Conservation (phyloP, 2,888 invertebrate species). For the Polyommatus iphigenia region DNA sequence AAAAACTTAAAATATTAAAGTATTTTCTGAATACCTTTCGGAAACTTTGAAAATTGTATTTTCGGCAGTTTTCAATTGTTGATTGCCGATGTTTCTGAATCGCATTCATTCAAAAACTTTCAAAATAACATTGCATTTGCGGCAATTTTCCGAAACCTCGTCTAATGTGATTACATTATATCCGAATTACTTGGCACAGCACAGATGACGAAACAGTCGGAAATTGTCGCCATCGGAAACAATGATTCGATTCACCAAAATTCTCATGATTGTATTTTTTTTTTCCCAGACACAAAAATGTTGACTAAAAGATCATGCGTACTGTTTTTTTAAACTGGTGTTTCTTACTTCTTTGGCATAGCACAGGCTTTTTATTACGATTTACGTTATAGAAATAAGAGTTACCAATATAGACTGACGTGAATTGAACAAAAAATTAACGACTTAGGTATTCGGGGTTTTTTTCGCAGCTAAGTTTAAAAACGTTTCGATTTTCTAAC, state of each 20-base stretch:
- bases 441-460: no score
- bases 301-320: neutral
- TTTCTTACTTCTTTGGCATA: neutral
- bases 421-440: no score
- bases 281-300: neutral
- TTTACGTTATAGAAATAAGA: no score
- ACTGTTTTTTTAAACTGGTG: neutral
- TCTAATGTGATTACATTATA: neutral
- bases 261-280: conserved; percentile 6
- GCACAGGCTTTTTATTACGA: neutral
- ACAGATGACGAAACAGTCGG: neutral
- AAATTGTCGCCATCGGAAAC: neutral
- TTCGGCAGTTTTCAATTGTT: neutral
- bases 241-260: neutral
- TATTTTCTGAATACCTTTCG: neutral
- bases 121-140: neutral
- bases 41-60: neutral
- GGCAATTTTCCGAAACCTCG: neutral
- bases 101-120: neutral
- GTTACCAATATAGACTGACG: no score
- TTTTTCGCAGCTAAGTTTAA: no score
- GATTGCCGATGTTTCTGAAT: neutral
- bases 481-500: no score
- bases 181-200: neutral
- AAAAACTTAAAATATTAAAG: no score